A percentile compares a stretch with the other conserved stretches of the same genome.
Evolutionary conservation across 2,888 invertebrate species (phyloP).

Genomic region (Saturnia japonica): DNA sequence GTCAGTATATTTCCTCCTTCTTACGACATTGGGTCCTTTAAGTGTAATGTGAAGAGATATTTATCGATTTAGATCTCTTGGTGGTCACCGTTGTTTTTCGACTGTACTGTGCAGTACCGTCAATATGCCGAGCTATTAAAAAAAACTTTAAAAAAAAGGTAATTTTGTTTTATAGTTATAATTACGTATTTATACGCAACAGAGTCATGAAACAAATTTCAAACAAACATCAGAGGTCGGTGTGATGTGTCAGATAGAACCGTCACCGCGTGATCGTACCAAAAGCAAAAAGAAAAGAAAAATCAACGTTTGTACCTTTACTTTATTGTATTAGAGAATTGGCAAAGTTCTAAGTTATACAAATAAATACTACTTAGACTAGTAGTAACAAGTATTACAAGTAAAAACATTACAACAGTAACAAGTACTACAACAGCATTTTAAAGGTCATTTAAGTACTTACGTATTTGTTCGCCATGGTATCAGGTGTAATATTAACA

Average conservation of each 20-base stretch:
- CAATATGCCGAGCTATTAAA: no score
- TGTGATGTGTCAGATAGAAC: constrained; percentile 69
- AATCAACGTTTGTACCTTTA: constrained; percentile 83
- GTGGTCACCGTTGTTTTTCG: no score
- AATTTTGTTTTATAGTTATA: not conserved
- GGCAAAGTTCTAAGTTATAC: not conserved
- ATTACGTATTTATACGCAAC: constrained; percentile 26
- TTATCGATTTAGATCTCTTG: no score
- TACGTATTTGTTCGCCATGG: not conserved
- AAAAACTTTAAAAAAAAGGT: no score
- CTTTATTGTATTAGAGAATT: constrained; percentile 16
- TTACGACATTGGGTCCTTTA: no score
- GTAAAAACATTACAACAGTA: no score
- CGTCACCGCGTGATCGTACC: constrained; percentile 51
- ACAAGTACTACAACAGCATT: not conserved
- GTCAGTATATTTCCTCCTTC: no score
- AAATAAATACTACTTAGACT: not conserved
- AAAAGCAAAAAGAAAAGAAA: constrained; percentile 75
- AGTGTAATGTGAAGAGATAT: no score
- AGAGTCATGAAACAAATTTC: constrained; percentile 57
- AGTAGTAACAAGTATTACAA: no score
- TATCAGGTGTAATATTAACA: not conserved
- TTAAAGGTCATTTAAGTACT: not conserved
- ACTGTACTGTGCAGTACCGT: no score
- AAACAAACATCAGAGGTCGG: constrained; percentile 57